Percentiles rank a stretch among this genome's conserved stretches.
phyloP scores from a whole-genome alignment of 64 coral and sea anemone species.

The Montipora sp. region DNA sequence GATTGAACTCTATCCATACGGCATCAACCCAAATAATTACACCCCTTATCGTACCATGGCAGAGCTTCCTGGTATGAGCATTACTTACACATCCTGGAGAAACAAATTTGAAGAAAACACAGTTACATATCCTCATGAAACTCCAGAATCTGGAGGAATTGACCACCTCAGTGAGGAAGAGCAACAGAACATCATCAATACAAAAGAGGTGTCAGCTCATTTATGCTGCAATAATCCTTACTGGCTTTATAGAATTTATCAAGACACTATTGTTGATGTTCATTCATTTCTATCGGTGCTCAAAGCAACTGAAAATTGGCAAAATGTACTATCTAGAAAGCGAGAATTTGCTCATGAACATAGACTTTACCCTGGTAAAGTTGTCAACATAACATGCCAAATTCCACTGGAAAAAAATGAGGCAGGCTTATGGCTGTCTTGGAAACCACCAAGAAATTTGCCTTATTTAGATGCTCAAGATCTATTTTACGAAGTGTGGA shows the following conservation, averaged over 20 bases:
- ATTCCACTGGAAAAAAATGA: neutral
- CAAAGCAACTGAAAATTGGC: constrained; percentile 33
- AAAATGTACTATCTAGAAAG: constrained; percentile 13
- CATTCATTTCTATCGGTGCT: constrained; percentile 72
- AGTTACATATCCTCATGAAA: constrained; percentile 77
- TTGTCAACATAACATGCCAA: constrained; percentile 78
- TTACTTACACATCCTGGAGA: constrained; percentile 77
- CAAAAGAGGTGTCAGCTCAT: constrained; percentile 78
- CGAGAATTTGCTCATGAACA: neutral
- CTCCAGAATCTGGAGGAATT: constrained; percentile 86
- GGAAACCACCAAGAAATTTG: constrained; percentile 80
- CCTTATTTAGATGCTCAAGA: constrained; percentile 18
- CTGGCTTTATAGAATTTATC: constrained; percentile 98
- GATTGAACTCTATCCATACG: constrained; percentile 93
- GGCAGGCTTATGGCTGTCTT: constrained; percentile 68
- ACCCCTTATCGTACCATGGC: constrained; percentile 90
- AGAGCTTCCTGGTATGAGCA: constrained; percentile 63
- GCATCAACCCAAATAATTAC: constrained; percentile 82
- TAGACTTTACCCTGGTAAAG: constrained; percentile 74
- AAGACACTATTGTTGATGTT: constrained; percentile 95
- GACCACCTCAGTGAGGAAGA: constrained; percentile 70
- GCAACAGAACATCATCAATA: constrained; percentile 62
- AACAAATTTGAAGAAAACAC: constrained; percentile 86
- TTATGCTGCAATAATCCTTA: constrained; percentile 88
- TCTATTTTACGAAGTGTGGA: constrained; percentile 95